phyloP scores from a whole-genome alignment of 2,113 vertebrate species.

The Rhynchomys soricoides region DNA sequence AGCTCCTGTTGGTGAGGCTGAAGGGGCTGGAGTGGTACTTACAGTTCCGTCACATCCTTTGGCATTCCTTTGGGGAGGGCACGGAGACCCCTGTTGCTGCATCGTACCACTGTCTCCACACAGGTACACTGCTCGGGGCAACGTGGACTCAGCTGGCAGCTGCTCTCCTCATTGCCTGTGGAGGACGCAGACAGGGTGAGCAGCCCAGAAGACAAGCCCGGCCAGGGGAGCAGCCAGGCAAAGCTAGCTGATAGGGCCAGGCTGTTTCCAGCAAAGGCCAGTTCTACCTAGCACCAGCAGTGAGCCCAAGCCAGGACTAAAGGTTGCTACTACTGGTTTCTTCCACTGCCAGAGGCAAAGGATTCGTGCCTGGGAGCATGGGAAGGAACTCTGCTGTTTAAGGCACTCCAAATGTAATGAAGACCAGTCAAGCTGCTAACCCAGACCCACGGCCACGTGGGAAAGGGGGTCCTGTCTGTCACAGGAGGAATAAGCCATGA shows the following conservation, averaged over 20 bases:
- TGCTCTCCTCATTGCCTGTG: conserved; percentile 93
- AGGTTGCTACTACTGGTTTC: background rate
- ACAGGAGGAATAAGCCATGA: background rate
- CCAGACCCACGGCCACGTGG: background rate
- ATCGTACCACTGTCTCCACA: conserved; percentile 94
- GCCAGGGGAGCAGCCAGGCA: background rate
- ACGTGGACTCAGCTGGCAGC: conserved; percentile 91
- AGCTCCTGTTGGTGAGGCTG: accelerated
- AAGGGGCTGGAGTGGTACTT: conserved; percentile 80
- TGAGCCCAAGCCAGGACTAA: background rate
- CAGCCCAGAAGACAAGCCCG: accelerated
- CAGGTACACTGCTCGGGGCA: conserved; percentile 97
- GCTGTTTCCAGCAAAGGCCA: background rate
- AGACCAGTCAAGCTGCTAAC: background rate
- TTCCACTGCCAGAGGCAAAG: accelerated
- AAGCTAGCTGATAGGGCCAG: accelerated
- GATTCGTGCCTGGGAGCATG: accelerated
- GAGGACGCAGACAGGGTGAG: conserved; percentile 24
- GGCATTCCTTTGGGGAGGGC: conserved; percentile 95
- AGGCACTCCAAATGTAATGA: background rate
- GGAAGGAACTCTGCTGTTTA: background rate
- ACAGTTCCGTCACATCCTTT: conserved; percentile 98
- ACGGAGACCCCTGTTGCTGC: conserved; percentile 95
- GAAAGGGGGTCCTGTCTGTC: background rate
- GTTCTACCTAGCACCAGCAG: background rate